Percentiles rank a stretch among this genome's conserved stretches.
These are phyloP conservation scores for Pseudobourletiella spinata DNA, from an alignment of 1,140 invertebrate species.

Conservation along the genomic window DNA sequence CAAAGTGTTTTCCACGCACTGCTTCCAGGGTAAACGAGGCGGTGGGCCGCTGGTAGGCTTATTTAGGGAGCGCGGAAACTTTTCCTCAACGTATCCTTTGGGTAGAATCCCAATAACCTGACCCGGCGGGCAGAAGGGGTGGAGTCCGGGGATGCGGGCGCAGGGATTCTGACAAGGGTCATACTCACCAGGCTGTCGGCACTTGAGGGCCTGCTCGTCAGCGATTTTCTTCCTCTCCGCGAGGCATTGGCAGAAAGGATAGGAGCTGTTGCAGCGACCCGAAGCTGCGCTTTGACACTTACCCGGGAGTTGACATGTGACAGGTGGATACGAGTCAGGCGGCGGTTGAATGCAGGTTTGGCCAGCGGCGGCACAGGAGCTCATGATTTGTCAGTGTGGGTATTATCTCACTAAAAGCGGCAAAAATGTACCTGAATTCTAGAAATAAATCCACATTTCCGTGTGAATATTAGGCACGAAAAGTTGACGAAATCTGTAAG, in stretches of 20 bases:
- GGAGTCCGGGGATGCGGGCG: neutral
- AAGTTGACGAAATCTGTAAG: no score
- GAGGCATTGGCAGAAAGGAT: neutral
- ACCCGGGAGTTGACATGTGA: no score
- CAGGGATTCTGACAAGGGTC: constrained; percentile 1
- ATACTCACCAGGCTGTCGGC: neutral
- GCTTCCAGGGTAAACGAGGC: constrained; percentile 21
- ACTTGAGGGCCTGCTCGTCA: neutral
- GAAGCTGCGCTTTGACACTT: no score
- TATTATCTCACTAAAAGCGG: no score
- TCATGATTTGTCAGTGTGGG: no score
- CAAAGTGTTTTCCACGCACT: constrained; percentile 28
- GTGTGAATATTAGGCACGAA: no score
- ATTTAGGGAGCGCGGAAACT: neutral
- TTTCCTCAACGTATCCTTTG: neutral
- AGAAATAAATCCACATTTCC: no score
- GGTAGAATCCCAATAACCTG: constrained; percentile 1
- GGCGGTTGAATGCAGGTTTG: no score
- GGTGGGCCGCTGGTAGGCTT: neutral
- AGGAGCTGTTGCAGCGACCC: no score
- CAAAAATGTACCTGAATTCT: no score
- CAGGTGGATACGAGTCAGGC: no score
- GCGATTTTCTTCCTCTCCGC: neutral
- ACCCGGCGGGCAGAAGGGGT: neutral
- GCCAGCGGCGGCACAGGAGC: no score